Base-by-base conservation (phyloP, 1,140 invertebrate genomes). In the Lysiphlebus fabarum region DNA sequence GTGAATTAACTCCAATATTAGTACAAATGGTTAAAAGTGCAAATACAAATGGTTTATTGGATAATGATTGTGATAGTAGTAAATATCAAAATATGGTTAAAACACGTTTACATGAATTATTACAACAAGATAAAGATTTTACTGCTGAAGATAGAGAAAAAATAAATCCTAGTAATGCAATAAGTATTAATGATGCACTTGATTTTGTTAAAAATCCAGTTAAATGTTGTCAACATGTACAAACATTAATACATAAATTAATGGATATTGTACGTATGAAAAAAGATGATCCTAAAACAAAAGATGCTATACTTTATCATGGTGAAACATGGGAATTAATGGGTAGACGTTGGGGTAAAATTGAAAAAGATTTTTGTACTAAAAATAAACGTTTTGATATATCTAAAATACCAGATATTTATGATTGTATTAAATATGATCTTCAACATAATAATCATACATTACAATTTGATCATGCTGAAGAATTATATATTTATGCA, bases 1-100 rank as follows among this genome's bases (percentile, higher is more conserved):
- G 97, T 8, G 96, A 99, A 79, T 81, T 99, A 4, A 98, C 98
- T 0, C 98, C 98, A 0, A 99, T 99, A 74, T 80, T 99, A 11
- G 96, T 99, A 10, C 98, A 99, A 80, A 99, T 99, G 98, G 98
- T 99, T 1, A 99, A 99, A 77, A 96, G 92, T 69, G 96, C 96
- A 2, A 98, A 99, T 72, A 99, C 96, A 0, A 99, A 99, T 80
- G 96, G 97, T 5, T 76, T 99, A 9, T 77, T 99, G 34, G 97
- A 99, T 74, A 98, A 99, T 73, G 96, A 99, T 74, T 95, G 94
- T 71, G 95, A 97, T 77, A 95, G 92, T 17, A 93, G 91, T 68
- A 97, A 97, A 81, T 93, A 92, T 73, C 94, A 97, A 75, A 93
- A 95, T 73, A 90, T 93, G 84, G 94, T 97, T 8, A 99, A 99